Evolutionary conservation across 2,797 vertebrate genomes (phyloP).

Genomic region (Orestias chungarensis): DNA sequence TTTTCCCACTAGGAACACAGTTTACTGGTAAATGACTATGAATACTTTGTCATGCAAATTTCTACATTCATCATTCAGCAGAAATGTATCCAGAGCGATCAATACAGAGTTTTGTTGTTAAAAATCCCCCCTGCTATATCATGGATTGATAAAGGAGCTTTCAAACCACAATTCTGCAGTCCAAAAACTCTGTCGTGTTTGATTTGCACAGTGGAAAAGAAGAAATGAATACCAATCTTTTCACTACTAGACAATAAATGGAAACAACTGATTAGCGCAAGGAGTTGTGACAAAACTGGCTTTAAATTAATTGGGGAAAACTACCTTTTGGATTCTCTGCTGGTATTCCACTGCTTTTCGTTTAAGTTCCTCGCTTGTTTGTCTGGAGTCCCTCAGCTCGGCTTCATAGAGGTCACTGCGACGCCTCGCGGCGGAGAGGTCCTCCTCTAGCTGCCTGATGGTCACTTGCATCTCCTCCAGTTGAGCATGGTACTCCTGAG

Average conservation of each 20-base stretch:
- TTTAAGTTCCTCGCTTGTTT: constrained; percentile 94
- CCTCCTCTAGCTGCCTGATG: constrained; percentile 97
- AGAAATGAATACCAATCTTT: not conserved
- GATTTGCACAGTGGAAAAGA: not conserved
- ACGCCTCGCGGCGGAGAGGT: constrained; percentile 93
- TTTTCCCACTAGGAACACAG: not conserved
- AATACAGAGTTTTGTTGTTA: not conserved
- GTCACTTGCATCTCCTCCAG: constrained; percentile 97
- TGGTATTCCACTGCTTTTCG: constrained; percentile 95
- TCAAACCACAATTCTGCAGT: not conserved
- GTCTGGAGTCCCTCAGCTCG: constrained; percentile 92
- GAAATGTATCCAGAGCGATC: not conserved
- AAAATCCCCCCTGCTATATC: not conserved
- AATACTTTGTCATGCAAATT: constrained; percentile 4
- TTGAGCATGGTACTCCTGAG: constrained; percentile 96
- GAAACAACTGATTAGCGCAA: not conserved
- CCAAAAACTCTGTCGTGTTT: not conserved
- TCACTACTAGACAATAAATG: not conserved
- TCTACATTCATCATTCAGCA: constrained; percentile 9
- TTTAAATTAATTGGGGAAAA: too few relatives aligned
- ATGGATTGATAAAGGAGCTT: not conserved
- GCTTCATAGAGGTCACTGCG: constrained; percentile 96
- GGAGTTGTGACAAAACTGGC: not conserved
- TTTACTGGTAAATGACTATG: not conserved
- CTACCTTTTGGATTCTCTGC: constrained; percentile 93